Evolutionary conservation across 1,140 invertebrate genomes (phyloP).

Genomic region (Hyles vespertilio): DNA sequence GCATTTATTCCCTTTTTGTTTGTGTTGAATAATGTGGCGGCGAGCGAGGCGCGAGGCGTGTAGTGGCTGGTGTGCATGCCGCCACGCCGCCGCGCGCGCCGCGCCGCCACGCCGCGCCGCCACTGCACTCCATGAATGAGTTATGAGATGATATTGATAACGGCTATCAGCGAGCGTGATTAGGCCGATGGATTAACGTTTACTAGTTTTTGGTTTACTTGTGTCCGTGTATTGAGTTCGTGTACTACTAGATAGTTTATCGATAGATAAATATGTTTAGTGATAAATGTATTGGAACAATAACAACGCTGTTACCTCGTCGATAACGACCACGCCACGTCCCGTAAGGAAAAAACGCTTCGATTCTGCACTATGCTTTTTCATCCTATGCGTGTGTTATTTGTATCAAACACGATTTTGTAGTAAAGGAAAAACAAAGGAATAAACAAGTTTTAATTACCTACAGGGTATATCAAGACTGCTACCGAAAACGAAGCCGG

Average conservation of each 20-base stretch:
- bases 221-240: not conserved
- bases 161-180: conserved; percentile 4
- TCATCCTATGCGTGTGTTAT: too few relatives aligned
- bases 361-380: too few relatives aligned
- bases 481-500: too few relatives aligned
- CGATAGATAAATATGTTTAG: not conserved
- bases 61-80: conserved; percentile 1
- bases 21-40: conserved; percentile 52
- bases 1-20: conserved; percentile 72
- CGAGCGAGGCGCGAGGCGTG: conserved; percentile 35
- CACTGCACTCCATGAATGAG: conserved; percentile 19
- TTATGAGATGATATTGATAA: conserved; percentile 19
- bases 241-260: conserved; percentile 8
- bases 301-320: too few relatives aligned
- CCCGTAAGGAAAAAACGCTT: too few relatives aligned
- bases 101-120: not conserved
- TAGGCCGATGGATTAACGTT: conserved; percentile 3
- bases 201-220: conserved; percentile 4
- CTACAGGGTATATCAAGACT: too few relatives aligned
- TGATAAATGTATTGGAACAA: too few relatives aligned
- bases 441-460: too few relatives aligned
- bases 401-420: too few relatives aligned
- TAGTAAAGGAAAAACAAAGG: too few relatives aligned
- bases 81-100: not conserved
- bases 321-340: too few relatives aligned